These are phyloP conservation scores for Oxystoma pomonae DNA, from an alignment of 2,888 invertebrate genomes.

Conservation along the genomic window DNA sequence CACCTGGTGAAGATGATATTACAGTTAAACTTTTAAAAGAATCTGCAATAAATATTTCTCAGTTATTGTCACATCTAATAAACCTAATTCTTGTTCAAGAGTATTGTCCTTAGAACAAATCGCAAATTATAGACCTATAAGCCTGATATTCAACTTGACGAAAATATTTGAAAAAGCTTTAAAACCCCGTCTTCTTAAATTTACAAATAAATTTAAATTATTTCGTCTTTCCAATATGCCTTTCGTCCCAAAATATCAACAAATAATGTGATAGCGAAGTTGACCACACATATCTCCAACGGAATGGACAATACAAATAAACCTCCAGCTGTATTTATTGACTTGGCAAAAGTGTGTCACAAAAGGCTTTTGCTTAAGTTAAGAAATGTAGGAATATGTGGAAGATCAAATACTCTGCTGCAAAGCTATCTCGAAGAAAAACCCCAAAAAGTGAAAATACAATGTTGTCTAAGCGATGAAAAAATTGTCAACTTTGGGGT, in stretches of 20 bases:
- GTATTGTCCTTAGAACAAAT: neutral
- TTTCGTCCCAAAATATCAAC: neutral
- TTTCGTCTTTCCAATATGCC: neutral
- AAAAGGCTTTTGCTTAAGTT: neutral
- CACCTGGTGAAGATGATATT: neutral
- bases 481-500: neutral
- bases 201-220: neutral
- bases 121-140: neutral
- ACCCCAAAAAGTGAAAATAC: neutral
- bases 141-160: neutral
- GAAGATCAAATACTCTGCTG: neutral
- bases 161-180: neutral
- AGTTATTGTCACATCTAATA: neutral
- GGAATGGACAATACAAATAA: no score
- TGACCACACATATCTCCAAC: neutral
- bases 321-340: neutral
- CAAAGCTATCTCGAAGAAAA: neutral
- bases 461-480: neutral
- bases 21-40: neutral
- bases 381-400: neutral
- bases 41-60: neutral
- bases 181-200: neutral
- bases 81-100: neutral
- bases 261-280: neutral
- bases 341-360: neutral